Conservation (phyloP, 2,888 invertebrate species). For the Chaetoderma sp. region DNA sequence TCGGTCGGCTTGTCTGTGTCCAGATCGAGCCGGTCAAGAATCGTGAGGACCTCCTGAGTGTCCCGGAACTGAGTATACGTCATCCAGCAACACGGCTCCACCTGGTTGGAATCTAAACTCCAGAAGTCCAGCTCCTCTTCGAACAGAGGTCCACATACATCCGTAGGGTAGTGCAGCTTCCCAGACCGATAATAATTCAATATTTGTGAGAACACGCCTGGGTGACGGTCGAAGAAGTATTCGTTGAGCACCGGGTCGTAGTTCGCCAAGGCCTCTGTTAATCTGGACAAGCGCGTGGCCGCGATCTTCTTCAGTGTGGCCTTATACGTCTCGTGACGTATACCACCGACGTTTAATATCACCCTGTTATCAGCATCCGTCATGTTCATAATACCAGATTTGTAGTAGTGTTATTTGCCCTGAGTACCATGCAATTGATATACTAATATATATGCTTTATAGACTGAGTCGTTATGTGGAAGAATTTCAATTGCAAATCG, state of each 20-base stretch:
- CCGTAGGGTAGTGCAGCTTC: conserved; percentile 98
- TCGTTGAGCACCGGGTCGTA: conserved; percentile 99
- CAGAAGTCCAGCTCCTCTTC: conserved; percentile 99
- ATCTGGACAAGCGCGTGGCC: conserved; percentile 90
- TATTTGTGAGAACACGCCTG: conserved; percentile 94
- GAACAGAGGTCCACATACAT: conserved; percentile 98
- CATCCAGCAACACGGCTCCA: conserved; percentile 99
- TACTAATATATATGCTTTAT: not conserved
- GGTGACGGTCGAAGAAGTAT: conserved; percentile 97
- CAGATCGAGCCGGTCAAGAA: conserved; percentile 95
- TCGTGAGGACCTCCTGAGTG: conserved; percentile 98
- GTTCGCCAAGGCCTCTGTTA: conserved; percentile 97
- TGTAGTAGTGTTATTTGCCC: too few species aligned
- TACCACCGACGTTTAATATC: conserved; percentile 97
- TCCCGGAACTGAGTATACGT: conserved; percentile 91
- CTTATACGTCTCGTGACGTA: conserved; percentile 84
- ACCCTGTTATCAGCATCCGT: conserved; percentile 87
- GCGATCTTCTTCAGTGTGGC: conserved; percentile 95
- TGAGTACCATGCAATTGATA: not conserved
- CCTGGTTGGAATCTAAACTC: conserved; percentile 99
- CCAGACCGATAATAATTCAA: conserved; percentile 98
- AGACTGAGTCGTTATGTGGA: too few species aligned
- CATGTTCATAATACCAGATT: conserved; percentile 33
- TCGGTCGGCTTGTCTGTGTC: conserved; percentile 97
- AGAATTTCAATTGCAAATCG: too few species aligned